A percentile compares a stretch with the other conserved stretches of the same genome.
phyloP scores from a whole-genome alignment of 2,888 invertebrate genomes.

The Boloria selene region DNA sequence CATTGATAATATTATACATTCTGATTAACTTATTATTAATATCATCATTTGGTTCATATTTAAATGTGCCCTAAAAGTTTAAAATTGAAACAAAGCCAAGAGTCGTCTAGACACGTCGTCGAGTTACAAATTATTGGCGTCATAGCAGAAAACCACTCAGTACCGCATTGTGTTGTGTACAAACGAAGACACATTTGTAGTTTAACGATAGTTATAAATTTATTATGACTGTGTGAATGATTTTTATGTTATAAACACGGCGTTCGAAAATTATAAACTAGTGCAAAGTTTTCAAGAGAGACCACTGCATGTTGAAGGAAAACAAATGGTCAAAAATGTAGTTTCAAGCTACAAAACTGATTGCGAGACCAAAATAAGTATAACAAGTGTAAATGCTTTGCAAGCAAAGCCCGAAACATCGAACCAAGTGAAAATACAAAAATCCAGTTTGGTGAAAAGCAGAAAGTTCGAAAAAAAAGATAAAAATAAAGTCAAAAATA shows the following conservation, averaged over 20 bases:
- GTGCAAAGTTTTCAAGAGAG: constrained; percentile 47
- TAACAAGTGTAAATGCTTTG: constrained; percentile 48
- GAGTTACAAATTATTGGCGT: constrained; percentile 55
- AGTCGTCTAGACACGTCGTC: constrained; percentile 54
- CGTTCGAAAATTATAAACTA: constrained; percentile 48
- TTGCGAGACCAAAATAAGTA: constrained; percentile 44
- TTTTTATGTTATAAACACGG: constrained; percentile 54
- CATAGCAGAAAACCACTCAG: constrained; percentile 54
- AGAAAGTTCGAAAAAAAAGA: constrained; percentile 54
- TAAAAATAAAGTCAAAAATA: constrained; percentile 55
- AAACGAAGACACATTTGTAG: constrained; percentile 32
- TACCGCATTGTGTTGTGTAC: constrained; percentile 52
- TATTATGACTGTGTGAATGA: constrained; percentile 12
- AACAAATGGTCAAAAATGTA: constrained; percentile 59
- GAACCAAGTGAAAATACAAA: constrained; percentile 62
- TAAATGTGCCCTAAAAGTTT: constrained; percentile 50
- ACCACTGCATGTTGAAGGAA: constrained; percentile 48
- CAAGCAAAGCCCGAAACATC: constrained; percentile 40
- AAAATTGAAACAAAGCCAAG: constrained; percentile 69
- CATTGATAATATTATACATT: constrained; percentile 24
- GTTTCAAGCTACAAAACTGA: constrained; percentile 43
- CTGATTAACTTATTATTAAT: constrained; percentile 47
- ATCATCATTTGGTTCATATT: constrained; percentile 50
- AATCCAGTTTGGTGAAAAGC: constrained; percentile 62
- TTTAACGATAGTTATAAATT: constrained; percentile 25